Evolutionary conservation across 1,140 invertebrate genomes (phyloP), one percentile per base, ranked within the genome.

Genomic region (Archegozetes longisetosus): DNA sequence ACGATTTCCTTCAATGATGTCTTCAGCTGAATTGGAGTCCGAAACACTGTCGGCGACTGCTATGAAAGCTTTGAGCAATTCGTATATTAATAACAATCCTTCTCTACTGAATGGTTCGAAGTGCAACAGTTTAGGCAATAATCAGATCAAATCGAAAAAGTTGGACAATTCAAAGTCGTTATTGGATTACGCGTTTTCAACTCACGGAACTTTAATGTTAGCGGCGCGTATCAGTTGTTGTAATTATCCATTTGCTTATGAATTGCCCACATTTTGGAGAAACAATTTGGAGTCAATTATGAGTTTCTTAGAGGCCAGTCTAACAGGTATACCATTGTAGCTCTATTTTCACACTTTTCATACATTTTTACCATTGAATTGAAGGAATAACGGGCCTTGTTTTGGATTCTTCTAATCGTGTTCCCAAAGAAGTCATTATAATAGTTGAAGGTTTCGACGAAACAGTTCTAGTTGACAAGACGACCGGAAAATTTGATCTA

Each of bases 211-310:
- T 62, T 48, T 32, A 3, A 55, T 69, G 69, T 50, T 70, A 27
- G 68, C 73, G 49, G 70, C 77, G 25, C 77, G 77, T 62, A 67
- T 81, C 20, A 74, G 80, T 50, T 91, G 87, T 66, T 90, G 87
- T 67, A 84, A 84, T 64, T 85, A 85, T 75, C 86, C 87, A 0
- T 60, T 68, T 1, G 73, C 80, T 14, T 71, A 72, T 3, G 73
- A 79, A 12, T 76, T 92, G 26, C 80, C 80, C 0, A 75, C 72
- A 48, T 77, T 88, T 3, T 92, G 86, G 86, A 77, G 79, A 58
- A 77, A 82, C 46, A 84, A 83, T 69, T 72, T 90, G 48, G 67
- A 75, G 20, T 80, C 84, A 1, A 70, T 88, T 0, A 80, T 84
- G 72, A 65, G 79, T 72, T 70, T 84, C 78, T 62, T 79, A 72